A percentile compares a stretch with the other conserved stretches of the same genome.
Evolutionary conservation across 2,888 invertebrate genomes (phyloP).

Genomic region (Chrysodeixis includens): DNA sequence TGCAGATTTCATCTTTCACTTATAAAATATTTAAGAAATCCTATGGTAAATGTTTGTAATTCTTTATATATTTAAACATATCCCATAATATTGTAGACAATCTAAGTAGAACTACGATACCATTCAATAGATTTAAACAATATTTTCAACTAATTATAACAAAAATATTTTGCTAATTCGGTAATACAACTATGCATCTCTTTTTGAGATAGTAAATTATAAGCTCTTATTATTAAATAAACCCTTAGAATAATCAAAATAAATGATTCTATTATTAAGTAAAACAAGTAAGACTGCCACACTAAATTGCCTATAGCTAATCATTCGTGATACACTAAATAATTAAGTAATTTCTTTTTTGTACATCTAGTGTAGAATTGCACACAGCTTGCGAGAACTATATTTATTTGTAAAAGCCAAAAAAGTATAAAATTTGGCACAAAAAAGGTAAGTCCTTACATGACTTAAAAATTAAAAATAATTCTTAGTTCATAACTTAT

Average conservation of each 20-base stretch:
- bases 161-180: not conserved
- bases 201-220: not conserved
- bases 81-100: too few species aligned
- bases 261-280: not conserved
- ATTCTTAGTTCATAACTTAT: not conserved
- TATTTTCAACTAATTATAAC: not conserved
- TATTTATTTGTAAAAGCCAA: not conserved
- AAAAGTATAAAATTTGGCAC: constrained; percentile 8
- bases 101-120: too few species aligned
- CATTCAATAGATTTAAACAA: not conserved
- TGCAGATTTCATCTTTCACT: too few species aligned
- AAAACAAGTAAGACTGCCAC: not conserved
- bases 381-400: not conserved
- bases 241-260: not conserved
- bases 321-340: not conserved
- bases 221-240: not conserved
- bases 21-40: too few species aligned
- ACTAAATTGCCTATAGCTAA: not conserved
- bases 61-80: too few species aligned
- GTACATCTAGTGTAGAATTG: constrained; percentile 2
- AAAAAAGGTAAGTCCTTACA: not conserved
- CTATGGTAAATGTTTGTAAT: too few species aligned
- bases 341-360: not conserved
- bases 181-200: not conserved
- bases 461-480: not conserved